A percentile compares a stretch with the other conserved stretches of the same genome.
Conservation (phyloP, 2,113 vertebrate species). For the Bos taurus region DNA sequence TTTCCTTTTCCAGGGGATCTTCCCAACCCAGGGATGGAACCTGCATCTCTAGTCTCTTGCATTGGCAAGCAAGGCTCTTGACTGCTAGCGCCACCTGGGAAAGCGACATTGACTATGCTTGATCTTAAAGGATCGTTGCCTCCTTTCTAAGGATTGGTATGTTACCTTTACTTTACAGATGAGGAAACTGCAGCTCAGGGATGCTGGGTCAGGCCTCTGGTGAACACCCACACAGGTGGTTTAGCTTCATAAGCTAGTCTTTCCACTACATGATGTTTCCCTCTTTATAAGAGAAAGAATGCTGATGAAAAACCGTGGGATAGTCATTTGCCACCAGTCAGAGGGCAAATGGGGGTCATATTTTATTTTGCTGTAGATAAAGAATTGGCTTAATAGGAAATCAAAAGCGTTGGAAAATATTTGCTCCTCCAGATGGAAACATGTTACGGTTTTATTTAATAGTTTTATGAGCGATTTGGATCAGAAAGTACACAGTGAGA, state of each 20-base stretch:
- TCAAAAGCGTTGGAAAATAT: not conserved
- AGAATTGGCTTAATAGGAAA: slow-evolving; percentile 23
- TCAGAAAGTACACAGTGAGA: slow-evolving; percentile 10
- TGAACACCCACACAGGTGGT: not conserved
- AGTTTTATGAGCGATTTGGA: slow-evolving; percentile 38
- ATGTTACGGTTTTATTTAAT: slow-evolving; percentile 42
- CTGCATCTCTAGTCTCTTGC: not conserved
- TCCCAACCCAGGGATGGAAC: not conserved
- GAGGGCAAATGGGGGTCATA: not conserved
- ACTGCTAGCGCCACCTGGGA: not conserved
- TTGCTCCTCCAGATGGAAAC: slow-evolving; percentile 13
- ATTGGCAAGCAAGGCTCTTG: not conserved
- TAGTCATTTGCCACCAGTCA: not conserved
- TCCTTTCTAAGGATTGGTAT: not conserved
- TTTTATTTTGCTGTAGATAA: slow-evolving; percentile 37
- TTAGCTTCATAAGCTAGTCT: not conserved
- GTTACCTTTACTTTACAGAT: not conserved
- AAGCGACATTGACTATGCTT: not conserved
- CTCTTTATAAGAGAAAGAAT: not conserved
- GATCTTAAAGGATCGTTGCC: not conserved
- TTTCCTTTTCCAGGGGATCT: not conserved
- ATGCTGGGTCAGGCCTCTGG: not conserved
- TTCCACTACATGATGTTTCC: not conserved
- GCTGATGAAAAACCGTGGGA: not conserved
- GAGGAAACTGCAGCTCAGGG: not conserved